These are phyloP conservation scores for Zeuzera pyrina DNA, from an alignment of 2,888 invertebrate genomes.

Conservation along the genomic window DNA sequence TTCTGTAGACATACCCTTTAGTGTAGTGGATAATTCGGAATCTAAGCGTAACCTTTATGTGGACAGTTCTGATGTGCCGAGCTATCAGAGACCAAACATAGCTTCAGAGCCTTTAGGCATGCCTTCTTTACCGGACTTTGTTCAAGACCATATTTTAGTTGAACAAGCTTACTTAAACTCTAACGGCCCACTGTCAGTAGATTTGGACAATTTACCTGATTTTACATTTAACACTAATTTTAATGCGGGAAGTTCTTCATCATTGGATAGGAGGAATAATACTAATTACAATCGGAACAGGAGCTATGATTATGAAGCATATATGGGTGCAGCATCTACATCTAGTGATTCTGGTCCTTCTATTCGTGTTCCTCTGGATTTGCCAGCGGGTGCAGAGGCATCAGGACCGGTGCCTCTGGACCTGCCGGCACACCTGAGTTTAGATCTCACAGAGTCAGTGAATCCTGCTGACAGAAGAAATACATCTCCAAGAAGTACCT, in stretches of 20 bases:
- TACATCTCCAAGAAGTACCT: constrained; percentile 51
- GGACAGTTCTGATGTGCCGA: constrained; percentile 47
- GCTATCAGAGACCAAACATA: constrained; percentile 57
- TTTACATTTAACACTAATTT: constrained; percentile 73
- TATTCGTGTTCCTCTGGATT: constrained; percentile 44
- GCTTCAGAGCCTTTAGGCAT: constrained; percentile 65
- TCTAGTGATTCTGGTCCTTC: constrained; percentile 36
- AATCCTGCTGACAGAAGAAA: constrained; percentile 59
- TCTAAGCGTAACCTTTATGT: constrained; percentile 65
- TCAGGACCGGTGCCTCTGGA: constrained; percentile 47
- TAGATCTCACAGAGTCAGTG: constrained; percentile 65
- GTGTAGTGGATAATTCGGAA: constrained; percentile 61
- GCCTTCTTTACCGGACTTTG: constrained; percentile 87
- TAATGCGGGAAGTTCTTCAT: constrained; percentile 51
- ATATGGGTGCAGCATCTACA: constrained; percentile 43
- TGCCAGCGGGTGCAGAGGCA: constrained; percentile 47
- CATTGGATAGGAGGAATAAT: constrained; percentile 46
- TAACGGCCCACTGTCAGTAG: constrained; percentile 66
- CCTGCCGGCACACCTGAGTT: constrained; percentile 48
- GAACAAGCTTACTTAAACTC: constrained; percentile 81
- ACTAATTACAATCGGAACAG: constrained; percentile 38
- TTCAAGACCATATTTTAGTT: constrained; percentile 89
- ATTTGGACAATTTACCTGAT: constrained; percentile 79
- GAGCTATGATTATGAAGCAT: constrained; percentile 49
- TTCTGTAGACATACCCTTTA: constrained; percentile 63